Evolutionary conservation across 2,113 vertebrate species (phyloP).

Genomic region (Tetraodon nigroviridis): DNA sequence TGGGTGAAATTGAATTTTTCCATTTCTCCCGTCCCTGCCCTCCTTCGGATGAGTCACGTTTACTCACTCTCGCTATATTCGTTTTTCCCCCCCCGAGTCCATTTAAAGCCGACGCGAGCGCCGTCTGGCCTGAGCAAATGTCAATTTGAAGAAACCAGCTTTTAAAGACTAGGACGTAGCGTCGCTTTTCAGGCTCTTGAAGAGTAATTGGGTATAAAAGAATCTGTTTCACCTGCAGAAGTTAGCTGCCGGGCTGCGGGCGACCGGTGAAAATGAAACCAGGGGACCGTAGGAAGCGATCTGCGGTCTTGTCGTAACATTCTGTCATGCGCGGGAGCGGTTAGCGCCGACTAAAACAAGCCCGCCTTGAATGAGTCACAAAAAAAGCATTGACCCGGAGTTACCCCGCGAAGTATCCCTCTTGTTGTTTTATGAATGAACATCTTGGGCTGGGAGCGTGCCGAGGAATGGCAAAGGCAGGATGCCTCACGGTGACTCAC

Average conservation of each 20-base stretch:
- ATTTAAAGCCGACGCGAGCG: too few relatives aligned
- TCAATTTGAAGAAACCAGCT: neutral
- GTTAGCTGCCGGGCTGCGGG: neutral
- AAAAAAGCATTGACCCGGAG: constrained; percentile 56
- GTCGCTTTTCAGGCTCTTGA: too few relatives aligned
- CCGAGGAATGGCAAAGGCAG: constrained; percentile 45
- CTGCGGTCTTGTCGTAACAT: constrained; percentile 56
- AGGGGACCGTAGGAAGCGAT: constrained; percentile 8
- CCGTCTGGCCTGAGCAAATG: too few relatives aligned
- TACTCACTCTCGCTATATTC: constrained; percentile 34
- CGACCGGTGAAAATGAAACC: constrained; percentile 3
- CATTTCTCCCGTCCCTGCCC: constrained; percentile 25
- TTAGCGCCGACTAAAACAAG: constrained; percentile 32
- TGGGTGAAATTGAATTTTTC: constrained; percentile 41
- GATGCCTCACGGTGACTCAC: constrained; percentile 81
- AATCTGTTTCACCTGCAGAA: neutral
- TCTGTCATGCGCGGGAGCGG: constrained; percentile 43
- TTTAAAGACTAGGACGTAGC: too few relatives aligned
- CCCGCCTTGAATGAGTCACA: constrained; percentile 64
- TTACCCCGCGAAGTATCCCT: constrained; percentile 55
- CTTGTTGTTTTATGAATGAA: constrained; percentile 84
- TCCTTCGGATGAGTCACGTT: constrained; percentile 29
- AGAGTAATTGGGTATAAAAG: too few relatives aligned
- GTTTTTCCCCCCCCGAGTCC: constrained; percentile 11
- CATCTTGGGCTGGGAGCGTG: constrained; percentile 36